These are phyloP conservation scores for Congeria kusceri DNA, from an alignment of 2,888 invertebrate species.

Conservation along the genomic window DNA sequence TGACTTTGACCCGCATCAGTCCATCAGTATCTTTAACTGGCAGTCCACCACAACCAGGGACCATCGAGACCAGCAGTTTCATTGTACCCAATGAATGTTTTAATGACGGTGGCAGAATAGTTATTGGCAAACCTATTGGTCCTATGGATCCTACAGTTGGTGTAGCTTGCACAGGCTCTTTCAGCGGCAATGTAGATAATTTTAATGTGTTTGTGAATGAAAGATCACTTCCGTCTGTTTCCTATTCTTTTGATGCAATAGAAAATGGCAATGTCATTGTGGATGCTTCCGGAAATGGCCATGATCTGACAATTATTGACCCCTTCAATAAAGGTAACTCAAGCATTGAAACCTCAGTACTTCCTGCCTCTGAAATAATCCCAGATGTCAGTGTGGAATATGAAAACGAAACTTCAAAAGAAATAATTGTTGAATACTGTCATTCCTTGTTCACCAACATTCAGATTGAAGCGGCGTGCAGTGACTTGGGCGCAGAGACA, in stretches of 20 bases:
- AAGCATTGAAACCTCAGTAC: conserved; percentile 21
- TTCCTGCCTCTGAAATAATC: conserved; percentile 29
- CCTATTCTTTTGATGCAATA: conserved; percentile 26
- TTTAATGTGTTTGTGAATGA: conserved; percentile 14
- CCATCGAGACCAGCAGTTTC: conserved; percentile 20
- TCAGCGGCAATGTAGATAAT: conserved; percentile 54
- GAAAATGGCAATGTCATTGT: conserved; percentile 7
- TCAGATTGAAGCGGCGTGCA: conserved; percentile 21
- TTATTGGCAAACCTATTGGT: conserved; percentile 65
- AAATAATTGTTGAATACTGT: conserved; percentile 25
- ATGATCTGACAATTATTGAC: conserved; percentile 28
- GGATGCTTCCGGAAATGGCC: conserved; percentile 11
- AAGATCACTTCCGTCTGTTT: conserved; percentile 7
- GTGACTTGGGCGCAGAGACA: conserved; percentile 1
- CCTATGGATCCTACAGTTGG: conserved; percentile 39
- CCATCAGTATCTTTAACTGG: background rate
- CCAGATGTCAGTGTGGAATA: conserved; percentile 16
- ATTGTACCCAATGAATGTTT: conserved; percentile 53
- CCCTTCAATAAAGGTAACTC: conserved; percentile 25
- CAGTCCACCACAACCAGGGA: background rate
- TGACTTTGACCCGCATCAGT: conserved; percentile 5
- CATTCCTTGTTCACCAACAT: conserved; percentile 16
- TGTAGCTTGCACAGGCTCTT: conserved; percentile 45
- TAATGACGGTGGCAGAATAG: conserved; percentile 62
- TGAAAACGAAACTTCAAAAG: conserved; percentile 10